A percentile compares a stretch with the other conserved stretches of the same genome.
These are phyloP conservation scores for Heliconius aoede DNA, from an alignment of 2,888 invertebrate species.

Conservation along the genomic window DNA sequence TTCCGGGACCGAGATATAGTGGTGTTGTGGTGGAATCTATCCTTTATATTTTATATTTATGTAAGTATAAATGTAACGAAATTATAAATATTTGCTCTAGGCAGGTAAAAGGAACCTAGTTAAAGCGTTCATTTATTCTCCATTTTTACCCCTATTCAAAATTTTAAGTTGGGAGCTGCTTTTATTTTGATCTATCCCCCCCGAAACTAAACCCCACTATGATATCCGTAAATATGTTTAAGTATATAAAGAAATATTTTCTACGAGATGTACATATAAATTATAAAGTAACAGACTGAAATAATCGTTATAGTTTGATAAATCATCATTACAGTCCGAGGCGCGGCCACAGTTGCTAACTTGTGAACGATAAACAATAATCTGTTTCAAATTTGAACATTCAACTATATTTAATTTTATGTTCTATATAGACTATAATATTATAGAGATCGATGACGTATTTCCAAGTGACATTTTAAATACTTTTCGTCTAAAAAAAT, in stretches of 20 bases:
- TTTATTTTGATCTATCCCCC: no score
- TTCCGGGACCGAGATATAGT: conserved; percentile 24
- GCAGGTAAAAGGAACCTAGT: background rate
- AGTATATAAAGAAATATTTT: background rate
- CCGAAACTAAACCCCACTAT: no score
- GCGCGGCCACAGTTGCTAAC: conserved; percentile 16
- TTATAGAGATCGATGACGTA: no score
- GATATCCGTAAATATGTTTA: no score
- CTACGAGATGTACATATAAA: background rate
- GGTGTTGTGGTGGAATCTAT: background rate
- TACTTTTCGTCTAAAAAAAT: no score
- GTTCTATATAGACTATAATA: background rate
- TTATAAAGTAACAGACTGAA: background rate
- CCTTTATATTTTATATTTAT: conserved; percentile 18
- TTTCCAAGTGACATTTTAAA: background rate
- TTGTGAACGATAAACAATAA: conserved; percentile 14
- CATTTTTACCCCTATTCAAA: background rate
- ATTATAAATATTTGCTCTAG: background rate
- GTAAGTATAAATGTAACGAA: background rate
- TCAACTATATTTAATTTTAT: background rate
- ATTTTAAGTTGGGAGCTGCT: no score
- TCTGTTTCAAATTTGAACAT: background rate
- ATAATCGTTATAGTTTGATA: background rate
- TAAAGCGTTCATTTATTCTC: background rate
- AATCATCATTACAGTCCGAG: conserved; percentile 2